Base-by-base conservation (phyloP, 2,797 vertebrate species). In the Macroramphosus scolopax region DNA sequence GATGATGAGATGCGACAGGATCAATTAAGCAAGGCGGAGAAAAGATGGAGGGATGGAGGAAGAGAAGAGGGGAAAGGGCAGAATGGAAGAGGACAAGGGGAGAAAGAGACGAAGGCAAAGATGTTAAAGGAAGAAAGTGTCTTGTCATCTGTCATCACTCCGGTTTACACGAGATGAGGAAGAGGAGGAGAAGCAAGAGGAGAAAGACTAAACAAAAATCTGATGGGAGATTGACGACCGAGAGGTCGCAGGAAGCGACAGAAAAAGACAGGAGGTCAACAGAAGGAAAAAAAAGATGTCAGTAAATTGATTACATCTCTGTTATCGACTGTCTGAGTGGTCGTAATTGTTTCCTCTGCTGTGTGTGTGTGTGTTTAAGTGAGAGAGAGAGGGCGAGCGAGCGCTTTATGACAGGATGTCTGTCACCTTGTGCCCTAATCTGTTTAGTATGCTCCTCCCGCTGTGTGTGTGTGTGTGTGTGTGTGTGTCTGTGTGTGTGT, bases 371-470 rank as follows among this genome's bases (percentile, higher is more conserved):
- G 36, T 25, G 39, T 37, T 42, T 31, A 51, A 63, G 63, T n/a
- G 29, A 17, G 33, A 13, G 16, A 50, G 39, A 24, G n/a, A n/a
- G n/a, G 14, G 42, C 11, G 37, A 17, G 24, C 17, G 25, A 47
- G 56, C 34, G 60, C 48, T 47, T 57, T 61, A 70, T 81, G 80
- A 77, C 69, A 52, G 69, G 43, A 68, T 64, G 71, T 78, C 72
- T 72, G 77, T 83, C 77, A 79, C 77, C 77, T 70, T 37, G 0
- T 38, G 59, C 25, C 63, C 69, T 13, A 2, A 40, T 65, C 74
- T 80, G 70, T 64, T 89, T 84, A 78, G 81, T 85, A 85, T 87
- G 70, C 87, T 38, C 63, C 54, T 59, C 69, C 17, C 48, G 44
- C 57, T 49, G 37, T 49, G 31, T 18, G 25, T 5, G 13, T 32